Base-by-base conservation (phyloP, 2,113 vertebrate species). In the Colius striatus region DNA sequence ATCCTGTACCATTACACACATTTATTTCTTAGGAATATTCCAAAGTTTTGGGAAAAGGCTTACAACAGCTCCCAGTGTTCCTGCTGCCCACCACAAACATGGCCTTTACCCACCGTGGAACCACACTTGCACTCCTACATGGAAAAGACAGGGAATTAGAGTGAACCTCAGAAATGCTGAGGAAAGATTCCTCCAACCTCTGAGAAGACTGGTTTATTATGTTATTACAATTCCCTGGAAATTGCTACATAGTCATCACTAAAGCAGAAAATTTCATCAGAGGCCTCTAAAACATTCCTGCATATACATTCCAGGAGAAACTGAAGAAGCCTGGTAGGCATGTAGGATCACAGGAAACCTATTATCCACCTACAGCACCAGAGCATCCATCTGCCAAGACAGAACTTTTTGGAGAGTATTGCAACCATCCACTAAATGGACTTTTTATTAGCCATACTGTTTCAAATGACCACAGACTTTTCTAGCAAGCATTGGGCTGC, bases 181-280 rank as follows among this genome's bases (percentile, higher is more conserved):
- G 92, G 92, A 90, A 80, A 95, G 89, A 77, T 75, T 61, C 86
- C 94, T 82, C 34, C 93, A 76, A 81, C 72, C 90, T 92, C 95
- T 7, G 43, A 84, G 21, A 68, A 95, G 80, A 82, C 73, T 70
- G 86, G 36, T 23, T 94, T 76, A 75, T 84, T 89, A 78, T 95
- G 61, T 84, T 92, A 94, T 93, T 94, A 93, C 88, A 92, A 93
- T 94, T 95, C 95, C 93, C 93, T 96, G 90, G 90, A 96, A 97
- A 96, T 87, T 89, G 70, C 93, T 92, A 84, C 2, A 7, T 66
- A 93, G 86, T 66, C 94, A 90, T 96, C 66, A 43, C 73, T 54
- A 29, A 88, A 96, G 92, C 90, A 87, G 72, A 92, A 92, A 19
- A 86, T 96, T 84, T 95, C 90, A 87, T 89, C 83, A 55, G 92